Conservation (phyloP, 2,113 vertebrate genomes). For the Crypturellus undulatus region DNA sequence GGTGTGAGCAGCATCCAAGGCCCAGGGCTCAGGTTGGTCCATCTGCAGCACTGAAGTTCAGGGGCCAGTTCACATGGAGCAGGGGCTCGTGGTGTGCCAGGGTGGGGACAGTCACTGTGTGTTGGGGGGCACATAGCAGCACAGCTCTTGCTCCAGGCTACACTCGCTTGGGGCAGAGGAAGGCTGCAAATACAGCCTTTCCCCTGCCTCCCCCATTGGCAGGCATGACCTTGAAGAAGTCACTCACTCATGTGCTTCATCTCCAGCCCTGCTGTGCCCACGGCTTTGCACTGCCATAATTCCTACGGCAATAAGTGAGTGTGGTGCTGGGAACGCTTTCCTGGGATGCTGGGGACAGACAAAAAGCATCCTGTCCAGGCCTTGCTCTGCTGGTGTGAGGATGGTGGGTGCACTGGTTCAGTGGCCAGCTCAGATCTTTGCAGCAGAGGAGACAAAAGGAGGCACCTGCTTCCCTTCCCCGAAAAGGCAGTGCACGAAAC, state of each 20-base stretch:
- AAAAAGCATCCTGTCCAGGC: not conserved
- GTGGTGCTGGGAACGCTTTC: not conserved
- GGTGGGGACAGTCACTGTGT: not conserved
- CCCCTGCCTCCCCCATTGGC: not conserved
- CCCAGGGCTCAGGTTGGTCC: not conserved
- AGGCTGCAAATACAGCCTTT: not conserved
- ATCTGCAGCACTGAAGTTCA: not conserved
- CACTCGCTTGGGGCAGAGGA: not conserved
- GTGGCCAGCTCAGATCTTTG: fast-evolving
- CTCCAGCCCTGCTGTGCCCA: fast-evolving
- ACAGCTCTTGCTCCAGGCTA: not conserved
- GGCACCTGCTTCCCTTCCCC: not conserved
- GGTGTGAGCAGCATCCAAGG: not conserved
- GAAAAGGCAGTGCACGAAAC: not conserved
- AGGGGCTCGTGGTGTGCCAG: fast-evolving
- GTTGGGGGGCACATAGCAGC: too few species aligned
- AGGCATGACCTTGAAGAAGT: not conserved
- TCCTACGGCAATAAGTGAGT: fast-evolving
- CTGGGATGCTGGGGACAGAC: not conserved
- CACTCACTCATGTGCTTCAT: not conserved
- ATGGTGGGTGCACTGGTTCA: not conserved
- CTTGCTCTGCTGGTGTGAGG: fast-evolving
- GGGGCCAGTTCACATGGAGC: fast-evolving
- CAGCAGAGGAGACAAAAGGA: not conserved
- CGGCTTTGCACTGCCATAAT: fast-evolving